Evolutionary conservation across 2,113 vertebrate species (phyloP).

Genomic region (Campylomormyrus numenius): DNA sequence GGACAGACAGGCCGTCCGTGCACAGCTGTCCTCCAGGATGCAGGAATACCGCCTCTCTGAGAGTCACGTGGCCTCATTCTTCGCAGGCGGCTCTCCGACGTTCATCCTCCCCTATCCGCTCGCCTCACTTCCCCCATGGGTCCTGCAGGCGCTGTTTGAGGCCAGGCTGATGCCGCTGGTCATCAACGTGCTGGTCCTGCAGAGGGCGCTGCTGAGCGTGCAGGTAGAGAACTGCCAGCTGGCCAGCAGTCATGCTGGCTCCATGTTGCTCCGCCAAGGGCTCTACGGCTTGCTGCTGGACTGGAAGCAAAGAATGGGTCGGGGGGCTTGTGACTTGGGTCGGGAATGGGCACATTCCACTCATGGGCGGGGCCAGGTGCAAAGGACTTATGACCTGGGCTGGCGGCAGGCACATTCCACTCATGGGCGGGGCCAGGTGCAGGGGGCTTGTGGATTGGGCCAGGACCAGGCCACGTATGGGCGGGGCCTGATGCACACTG

Average conservation of each 20-base stretch:
- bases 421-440: neutral
- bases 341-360: neutral
- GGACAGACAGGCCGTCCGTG: constrained; percentile 41
- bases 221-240: constrained; percentile 83
- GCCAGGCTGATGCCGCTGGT: constrained; percentile 65
- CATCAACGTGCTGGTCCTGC: constrained; percentile 67
- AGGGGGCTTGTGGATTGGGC: constrained; percentile 1
- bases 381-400: neutral
- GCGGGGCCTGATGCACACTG: constrained; percentile 20
- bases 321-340: neutral
- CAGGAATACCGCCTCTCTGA: constrained; percentile 67
- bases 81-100: constrained; percentile 45
- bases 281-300: constrained; percentile 74
- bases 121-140: constrained; percentile 58
- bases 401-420: neutral
- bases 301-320: constrained; percentile 10
- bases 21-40: constrained; percentile 60
- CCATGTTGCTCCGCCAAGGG: constrained; percentile 67
- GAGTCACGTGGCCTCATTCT: constrained; percentile 65
- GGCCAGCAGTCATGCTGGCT: constrained; percentile 64
- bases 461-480: constrained; percentile 7
- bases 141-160: constrained; percentile 50
- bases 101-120: constrained; percentile 39
- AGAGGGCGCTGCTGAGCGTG: constrained; percentile 66
- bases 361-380: neutral